A percentile compares a stretch with the other conserved stretches of the same genome.
Evolutionary conservation across 30 jellyfish, hydroid and myxozoan genomes (phyloP).

Genomic region (Hydra vulgaris): DNA sequence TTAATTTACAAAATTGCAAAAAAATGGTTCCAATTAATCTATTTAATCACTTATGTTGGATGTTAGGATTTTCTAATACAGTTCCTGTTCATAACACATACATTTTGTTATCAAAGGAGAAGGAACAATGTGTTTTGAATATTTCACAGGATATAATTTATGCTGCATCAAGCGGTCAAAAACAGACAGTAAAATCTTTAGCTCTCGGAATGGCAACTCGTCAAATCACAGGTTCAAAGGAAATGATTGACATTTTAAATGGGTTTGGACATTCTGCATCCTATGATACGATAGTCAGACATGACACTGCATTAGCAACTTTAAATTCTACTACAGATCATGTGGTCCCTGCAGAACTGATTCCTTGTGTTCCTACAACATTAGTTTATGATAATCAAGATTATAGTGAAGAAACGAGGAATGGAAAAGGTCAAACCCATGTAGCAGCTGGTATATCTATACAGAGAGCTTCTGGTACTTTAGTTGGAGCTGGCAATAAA

Average conservation of each 20-base stretch:
- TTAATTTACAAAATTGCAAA: conserved; percentile 8
- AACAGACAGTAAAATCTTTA: conserved; percentile 35
- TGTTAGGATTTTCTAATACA: conserved; percentile 1
- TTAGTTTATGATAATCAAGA: conserved; percentile 40
- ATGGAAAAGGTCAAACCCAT: conserved; percentile 45
- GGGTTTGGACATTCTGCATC: conserved; percentile 50
- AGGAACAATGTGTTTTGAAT: conserved; percentile 22
- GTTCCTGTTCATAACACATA: conserved; percentile 12
- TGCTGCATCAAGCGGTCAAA: conserved; percentile 37
- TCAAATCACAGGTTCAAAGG: conserved; percentile 43
- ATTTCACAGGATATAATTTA: conserved; percentile 42
- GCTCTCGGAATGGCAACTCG: conserved; percentile 47
- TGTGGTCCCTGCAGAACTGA: conserved; percentile 13
- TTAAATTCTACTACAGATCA: not conserved
- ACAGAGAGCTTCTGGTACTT: not conserved
- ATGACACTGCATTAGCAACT: conserved; percentile 30
- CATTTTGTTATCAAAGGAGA: conserved; percentile 10
- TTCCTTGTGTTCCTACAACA: conserved; percentile 18
- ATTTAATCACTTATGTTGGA: conserved; percentile 52
- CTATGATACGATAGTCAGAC: conserved; percentile 18
- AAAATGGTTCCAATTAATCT: conserved; percentile 21
- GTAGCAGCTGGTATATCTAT: conserved; percentile 38
- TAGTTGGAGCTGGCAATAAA: not conserved
- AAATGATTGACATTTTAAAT: conserved; percentile 20
- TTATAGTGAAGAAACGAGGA: conserved; percentile 40